Base-by-base conservation (phyloP, 2,888 invertebrate genomes). In the Dasypolia templi region DNA sequence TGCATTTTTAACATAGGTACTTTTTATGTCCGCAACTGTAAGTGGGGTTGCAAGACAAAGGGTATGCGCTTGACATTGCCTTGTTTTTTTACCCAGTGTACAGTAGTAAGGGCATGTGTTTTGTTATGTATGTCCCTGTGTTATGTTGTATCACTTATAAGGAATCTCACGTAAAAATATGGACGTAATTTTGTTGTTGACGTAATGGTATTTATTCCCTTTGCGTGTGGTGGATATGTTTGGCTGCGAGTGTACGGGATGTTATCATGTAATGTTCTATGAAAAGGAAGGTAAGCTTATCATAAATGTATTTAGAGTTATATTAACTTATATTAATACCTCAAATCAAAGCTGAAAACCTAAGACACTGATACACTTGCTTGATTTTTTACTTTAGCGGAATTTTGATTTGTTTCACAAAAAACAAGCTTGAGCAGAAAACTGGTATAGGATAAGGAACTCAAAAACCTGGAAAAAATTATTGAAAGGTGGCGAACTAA, bases 31-130 rank as follows among this genome's bases (percentile, higher is more conserved):
- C 78, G 46, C 63, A 62, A 88, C 61, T 88, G 77, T 82, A 88
- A 83, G 75, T 73, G 72, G 73, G 66, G 64, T 72, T 74, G 81
- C 75, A 87, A 89, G 79, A 89, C 88, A 89, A 89, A 87, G 81
- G 84, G 82, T 76, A 77, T 83, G 85, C 83, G 82, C 81, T 86
- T 85, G 87, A 88, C 88, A 87, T 87, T 84, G 87, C 84, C 86
- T 89, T 88, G 85, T 89, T 83, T 82, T 81, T 81, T 58, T 79
- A 42, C 59, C 51, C 67, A 82, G n/a, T 82, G 56, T 78, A 79
- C 55, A 32, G 55, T 77, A 77, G 56, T 65, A 64, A 56, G 56
- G 49, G 59, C 4, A 39, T 75, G 42, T 46, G 3, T n/a, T 39
- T 62, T 53, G 17, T 42, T 72, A 63, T 29, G 46, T 75, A 53